Percentiles rank a stretch among this genome's conserved stretches.
phyloP scores from a whole-genome alignment of 2,113 vertebrate genomes.

The Malurus cyaneus region DNA sequence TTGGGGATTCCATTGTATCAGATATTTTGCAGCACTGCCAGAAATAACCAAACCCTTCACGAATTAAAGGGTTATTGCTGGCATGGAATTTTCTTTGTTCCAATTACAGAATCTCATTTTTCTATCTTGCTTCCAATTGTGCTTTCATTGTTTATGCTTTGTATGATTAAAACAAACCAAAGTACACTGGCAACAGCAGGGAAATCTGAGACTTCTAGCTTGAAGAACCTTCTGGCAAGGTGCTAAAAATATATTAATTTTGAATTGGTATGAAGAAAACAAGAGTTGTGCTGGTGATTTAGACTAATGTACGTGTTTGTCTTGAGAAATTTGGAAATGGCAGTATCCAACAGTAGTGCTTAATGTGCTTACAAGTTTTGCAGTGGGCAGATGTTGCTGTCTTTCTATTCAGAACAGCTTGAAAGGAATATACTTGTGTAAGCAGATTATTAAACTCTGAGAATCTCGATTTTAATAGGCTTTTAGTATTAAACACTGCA shows the following conservation, averaged over 20 bases:
- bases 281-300: not conserved
- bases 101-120: constrained; percentile 58
- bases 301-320: not conserved
- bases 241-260: constrained; percentile 35
- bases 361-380: not conserved
- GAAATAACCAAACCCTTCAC: constrained; percentile 33
- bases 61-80: constrained; percentile 46
- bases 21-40: constrained; percentile 33
- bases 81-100: constrained; percentile 44
- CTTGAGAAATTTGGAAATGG: not conserved
- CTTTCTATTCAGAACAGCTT: constrained; percentile 9
- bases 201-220: constrained; percentile 12
- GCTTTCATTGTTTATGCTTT: constrained; percentile 51
- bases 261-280: not conserved
- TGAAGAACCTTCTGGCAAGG: constrained; percentile 40
- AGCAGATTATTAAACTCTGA: constrained; percentile 46
- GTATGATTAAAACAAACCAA: constrained; percentile 45
- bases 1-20: constrained; percentile 10
- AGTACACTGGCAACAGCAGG: not conserved
- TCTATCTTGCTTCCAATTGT: constrained; percentile 45
- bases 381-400: not conserved
- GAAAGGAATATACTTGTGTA: not conserved
- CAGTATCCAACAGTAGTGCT: not conserved
- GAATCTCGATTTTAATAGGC: constrained; percentile 55
- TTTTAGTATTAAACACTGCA: constrained; percentile 45